Evolutionary conservation across 2,797 vertebrate species (phyloP).

Genomic region (Typhlichthys eigenmanni): DNA sequence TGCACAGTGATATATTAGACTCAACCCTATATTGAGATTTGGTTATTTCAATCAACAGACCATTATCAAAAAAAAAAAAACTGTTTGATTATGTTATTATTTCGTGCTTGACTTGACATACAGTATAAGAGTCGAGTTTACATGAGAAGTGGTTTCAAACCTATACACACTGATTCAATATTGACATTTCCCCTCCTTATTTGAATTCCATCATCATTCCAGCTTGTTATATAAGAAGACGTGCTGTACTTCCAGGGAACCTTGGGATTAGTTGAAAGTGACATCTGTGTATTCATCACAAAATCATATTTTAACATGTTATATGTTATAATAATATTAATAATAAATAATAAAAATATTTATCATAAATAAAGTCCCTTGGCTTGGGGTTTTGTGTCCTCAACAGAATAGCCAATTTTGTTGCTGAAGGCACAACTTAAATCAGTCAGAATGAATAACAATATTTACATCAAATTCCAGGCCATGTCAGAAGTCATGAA

Average conservation of each 20-base stretch:
- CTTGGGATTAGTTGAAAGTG: constrained; percentile 26
- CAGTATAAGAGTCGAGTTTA: too few species aligned
- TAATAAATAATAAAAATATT: too few species aligned
- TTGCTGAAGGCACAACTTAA: constrained; percentile 74
- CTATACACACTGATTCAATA: constrained; percentile 15
- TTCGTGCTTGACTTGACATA: too few species aligned
- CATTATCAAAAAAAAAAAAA: too few species aligned
- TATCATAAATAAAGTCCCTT: constrained; percentile 63
- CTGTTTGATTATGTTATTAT: too few species aligned
- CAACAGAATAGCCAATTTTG: constrained; percentile 73
- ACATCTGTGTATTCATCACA: constrained; percentile 44
- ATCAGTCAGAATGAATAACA: constrained; percentile 77
- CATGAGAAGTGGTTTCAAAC: background rate
- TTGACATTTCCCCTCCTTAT: constrained; percentile 31
- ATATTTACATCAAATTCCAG: constrained; percentile 83
- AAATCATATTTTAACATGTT: constrained; percentile 24
- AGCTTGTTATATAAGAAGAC: constrained; percentile 26
- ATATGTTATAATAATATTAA: too few species aligned
- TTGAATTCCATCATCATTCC: constrained; percentile 46
- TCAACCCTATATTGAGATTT: too few species aligned
- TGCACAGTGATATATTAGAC: too few species aligned
- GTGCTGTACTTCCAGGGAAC: background rate
- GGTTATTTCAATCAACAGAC: too few species aligned
- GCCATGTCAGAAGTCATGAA: constrained; percentile 85
- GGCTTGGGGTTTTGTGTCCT: constrained; percentile 70